These are phyloP conservation scores for Villa cingulata DNA, from an alignment of 2,888 invertebrate species.

Conservation along the genomic window DNA sequence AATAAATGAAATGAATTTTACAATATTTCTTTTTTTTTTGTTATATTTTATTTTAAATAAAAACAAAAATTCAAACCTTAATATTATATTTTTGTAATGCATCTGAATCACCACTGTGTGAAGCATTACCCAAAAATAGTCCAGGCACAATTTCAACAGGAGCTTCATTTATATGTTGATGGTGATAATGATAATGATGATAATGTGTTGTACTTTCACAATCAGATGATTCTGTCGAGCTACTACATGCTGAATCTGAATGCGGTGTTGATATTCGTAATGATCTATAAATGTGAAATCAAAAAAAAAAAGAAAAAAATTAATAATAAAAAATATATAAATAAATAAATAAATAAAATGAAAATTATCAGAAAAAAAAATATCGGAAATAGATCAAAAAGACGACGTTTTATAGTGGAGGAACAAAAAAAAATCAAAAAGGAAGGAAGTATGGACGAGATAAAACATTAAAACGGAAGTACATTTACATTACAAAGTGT, in stretches of 20 bases:
- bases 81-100: constrained; percentile 82
- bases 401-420: too few species aligned
- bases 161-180: constrained; percentile 54
- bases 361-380: too few species aligned
- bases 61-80: constrained; percentile 41
- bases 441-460: too few species aligned
- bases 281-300: constrained; percentile 50
- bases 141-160: constrained; percentile 91
- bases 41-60: background rate
- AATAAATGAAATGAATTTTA: background rate
- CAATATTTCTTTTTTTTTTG: background rate
- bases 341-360: background rate
- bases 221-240: constrained; percentile 58
- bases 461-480: too few species aligned
- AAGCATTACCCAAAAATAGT: constrained; percentile 87
- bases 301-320: too few species aligned
- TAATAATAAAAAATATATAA: too few species aligned
- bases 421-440: too few species aligned
- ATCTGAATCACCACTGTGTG: constrained; percentile 82
- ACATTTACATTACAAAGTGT: too few species aligned
- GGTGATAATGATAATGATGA: constrained; percentile 23
- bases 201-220: constrained; percentile 48
- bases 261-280: constrained; percentile 57
- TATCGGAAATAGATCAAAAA: too few species aligned
- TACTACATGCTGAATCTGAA: constrained; percentile 45